Percentiles rank a stretch among this genome's conserved stretches.
These are phyloP conservation scores for Spisula solida DNA, from an alignment of 2,888 invertebrate species.

Conservation along the genomic window DNA sequence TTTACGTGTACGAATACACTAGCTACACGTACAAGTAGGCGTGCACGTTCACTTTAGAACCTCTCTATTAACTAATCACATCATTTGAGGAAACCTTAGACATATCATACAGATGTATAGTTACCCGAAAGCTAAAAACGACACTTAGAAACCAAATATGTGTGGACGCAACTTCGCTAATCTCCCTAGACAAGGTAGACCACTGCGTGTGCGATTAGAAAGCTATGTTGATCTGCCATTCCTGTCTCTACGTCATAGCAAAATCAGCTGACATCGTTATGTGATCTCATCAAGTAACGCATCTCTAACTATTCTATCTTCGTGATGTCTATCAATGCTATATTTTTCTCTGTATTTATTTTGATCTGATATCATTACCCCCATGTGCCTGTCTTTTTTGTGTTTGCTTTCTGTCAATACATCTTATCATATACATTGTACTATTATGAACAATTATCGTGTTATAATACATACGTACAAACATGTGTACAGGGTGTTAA, in stretches of 20 bases:
- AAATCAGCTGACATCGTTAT: conserved; percentile 15
- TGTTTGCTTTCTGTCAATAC: background rate
- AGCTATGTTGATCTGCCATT: background rate
- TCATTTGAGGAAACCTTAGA: too few relatives aligned
- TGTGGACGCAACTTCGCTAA: too few relatives aligned
- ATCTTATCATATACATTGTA: background rate
- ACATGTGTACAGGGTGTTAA: too few relatives aligned
- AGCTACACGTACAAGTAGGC: too few relatives aligned
- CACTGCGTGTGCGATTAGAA: too few relatives aligned
- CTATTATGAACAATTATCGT: background rate
- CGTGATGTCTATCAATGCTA: conserved; percentile 9
- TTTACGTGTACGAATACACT: too few relatives aligned
- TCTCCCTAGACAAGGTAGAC: too few relatives aligned
- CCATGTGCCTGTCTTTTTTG: conserved; percentile 42
- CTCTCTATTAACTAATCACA: too few relatives aligned
- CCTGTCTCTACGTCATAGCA: conserved; percentile 3
- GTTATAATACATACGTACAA: background rate
- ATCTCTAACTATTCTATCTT: conserved; percentile 27
- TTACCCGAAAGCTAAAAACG: too few relatives aligned
- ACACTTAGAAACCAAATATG: too few relatives aligned
- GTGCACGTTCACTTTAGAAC: too few relatives aligned
- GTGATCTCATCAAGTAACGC: conserved; percentile 41
- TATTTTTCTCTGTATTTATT: conserved; percentile 34
- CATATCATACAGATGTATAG: too few relatives aligned
- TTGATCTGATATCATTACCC: conserved; percentile 28